phyloP scores from a whole-genome alignment of 2,113 vertebrate species.

The Bambusicola thoracicus region DNA sequence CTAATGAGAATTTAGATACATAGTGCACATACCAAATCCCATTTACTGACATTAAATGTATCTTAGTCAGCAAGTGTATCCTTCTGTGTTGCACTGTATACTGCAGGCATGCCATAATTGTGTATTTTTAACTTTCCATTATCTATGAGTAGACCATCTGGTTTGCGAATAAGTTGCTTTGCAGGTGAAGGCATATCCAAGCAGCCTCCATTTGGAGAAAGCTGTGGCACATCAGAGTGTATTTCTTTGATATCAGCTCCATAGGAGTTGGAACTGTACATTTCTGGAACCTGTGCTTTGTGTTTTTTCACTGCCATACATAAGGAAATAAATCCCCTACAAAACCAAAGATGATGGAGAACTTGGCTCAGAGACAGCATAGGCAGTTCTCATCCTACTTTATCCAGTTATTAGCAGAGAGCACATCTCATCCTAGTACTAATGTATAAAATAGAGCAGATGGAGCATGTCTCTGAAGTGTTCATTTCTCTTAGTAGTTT shows the following conservation, averaged over 20 bases:
- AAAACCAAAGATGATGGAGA: background rate
- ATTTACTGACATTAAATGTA: background rate
- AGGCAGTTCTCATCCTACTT: background rate
- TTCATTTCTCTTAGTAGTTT: background rate
- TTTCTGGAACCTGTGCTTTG: background rate
- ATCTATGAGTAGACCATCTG: background rate
- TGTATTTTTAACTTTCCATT: background rate
- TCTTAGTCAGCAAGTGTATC: background rate
- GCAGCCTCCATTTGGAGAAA: background rate
- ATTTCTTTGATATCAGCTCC: background rate
- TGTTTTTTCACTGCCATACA: background rate
- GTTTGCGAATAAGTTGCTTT: background rate
- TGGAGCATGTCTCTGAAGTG: background rate
- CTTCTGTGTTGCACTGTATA: background rate
- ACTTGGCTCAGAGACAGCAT: background rate
- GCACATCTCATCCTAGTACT: background rate
- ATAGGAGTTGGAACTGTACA: background rate
- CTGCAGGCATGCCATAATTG: background rate
- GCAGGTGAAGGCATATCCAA: background rate
- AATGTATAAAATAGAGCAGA: background rate
- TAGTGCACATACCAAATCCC: rapidly evolving
- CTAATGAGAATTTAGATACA: background rate
- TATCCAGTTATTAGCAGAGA: background rate
- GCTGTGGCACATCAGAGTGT: background rate
- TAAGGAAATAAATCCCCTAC: background rate